Evolutionary conservation across 2,888 invertebrate genomes (phyloP).

Genomic region (Netelia melanura): DNA sequence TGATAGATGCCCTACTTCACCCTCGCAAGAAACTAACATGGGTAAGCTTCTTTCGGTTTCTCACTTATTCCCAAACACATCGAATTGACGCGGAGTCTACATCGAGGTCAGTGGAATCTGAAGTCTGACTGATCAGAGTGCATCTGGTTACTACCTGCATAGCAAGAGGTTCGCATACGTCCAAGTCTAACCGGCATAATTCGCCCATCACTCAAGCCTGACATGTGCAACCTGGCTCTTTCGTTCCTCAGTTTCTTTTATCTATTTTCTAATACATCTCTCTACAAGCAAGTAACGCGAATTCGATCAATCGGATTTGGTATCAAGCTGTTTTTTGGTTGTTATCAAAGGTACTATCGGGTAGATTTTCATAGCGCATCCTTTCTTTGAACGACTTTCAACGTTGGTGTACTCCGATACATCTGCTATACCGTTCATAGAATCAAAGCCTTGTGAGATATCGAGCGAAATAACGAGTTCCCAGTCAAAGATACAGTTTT

Average conservation of each 20-base stretch:
- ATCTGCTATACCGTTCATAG: background rate
- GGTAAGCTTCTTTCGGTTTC: constrained; percentile 45
- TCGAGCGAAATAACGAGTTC: constrained; percentile 31
- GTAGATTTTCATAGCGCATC: background rate
- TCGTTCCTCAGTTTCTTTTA: constrained; percentile 20
- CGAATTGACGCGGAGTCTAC: constrained; percentile 51
- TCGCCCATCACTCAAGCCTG: constrained; percentile 59
- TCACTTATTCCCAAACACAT: constrained; percentile 61
- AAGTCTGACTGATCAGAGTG: constrained; percentile 41
- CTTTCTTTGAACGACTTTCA: constrained; percentile 4
- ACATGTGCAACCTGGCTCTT: constrained; percentile 37
- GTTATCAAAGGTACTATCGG: constrained; percentile 4
- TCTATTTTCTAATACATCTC: constrained; percentile 44
- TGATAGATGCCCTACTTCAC: constrained; percentile 58
- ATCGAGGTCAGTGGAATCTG: constrained; percentile 41
- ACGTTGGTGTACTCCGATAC: constrained; percentile 10
- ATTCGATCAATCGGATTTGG: constrained; percentile 39
- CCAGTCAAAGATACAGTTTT: constrained; percentile 28
- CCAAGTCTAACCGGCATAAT: constrained; percentile 36
- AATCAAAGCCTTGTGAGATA: constrained; percentile 10
- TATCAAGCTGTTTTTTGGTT: constrained; percentile 24
- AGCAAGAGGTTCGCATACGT: constrained; percentile 41
- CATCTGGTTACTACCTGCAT: constrained; percentile 30
- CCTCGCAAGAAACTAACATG: constrained; percentile 33
- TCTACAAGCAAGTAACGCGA: background rate